Conservation (phyloP, 2,888 invertebrate species). For the Patella pellucida region DNA sequence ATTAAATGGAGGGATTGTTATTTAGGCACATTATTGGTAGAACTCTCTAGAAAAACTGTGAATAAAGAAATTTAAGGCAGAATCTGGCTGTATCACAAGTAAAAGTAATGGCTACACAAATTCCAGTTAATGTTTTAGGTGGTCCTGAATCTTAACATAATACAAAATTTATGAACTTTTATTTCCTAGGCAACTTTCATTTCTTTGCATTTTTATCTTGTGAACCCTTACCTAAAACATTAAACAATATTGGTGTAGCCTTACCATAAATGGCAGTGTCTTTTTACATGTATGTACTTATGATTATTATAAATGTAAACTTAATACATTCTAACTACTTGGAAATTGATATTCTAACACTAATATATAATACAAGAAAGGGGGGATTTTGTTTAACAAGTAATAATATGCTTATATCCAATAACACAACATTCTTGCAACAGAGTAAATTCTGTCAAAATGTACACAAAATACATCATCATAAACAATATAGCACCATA, state of each 20-base stretch:
- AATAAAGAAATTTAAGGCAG: background rate
- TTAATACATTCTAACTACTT: background rate
- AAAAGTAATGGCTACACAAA: background rate
- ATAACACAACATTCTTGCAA: background rate
- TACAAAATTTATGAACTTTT: no score
- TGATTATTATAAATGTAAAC: background rate
- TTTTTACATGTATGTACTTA: background rate
- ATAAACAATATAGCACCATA: constrained; percentile 4
- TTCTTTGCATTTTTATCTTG: no score
- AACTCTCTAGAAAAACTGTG: background rate
- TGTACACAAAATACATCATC: background rate
- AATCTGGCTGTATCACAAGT: background rate
- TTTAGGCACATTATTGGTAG: background rate
- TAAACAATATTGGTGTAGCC: background rate
- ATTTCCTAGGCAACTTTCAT: no score
- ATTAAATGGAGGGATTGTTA: background rate
- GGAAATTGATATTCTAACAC: background rate
- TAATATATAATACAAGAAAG: background rate
- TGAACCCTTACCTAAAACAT: background rate
- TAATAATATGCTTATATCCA: background rate
- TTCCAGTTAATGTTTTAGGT: background rate
- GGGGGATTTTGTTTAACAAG: background rate
- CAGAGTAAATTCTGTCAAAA: background rate
- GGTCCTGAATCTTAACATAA: background rate
- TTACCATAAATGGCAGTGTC: constrained; percentile 5